Evolutionary conservation across 2,888 invertebrate genomes (phyloP).

Genomic region (Metopia argyrocephala): DNA sequence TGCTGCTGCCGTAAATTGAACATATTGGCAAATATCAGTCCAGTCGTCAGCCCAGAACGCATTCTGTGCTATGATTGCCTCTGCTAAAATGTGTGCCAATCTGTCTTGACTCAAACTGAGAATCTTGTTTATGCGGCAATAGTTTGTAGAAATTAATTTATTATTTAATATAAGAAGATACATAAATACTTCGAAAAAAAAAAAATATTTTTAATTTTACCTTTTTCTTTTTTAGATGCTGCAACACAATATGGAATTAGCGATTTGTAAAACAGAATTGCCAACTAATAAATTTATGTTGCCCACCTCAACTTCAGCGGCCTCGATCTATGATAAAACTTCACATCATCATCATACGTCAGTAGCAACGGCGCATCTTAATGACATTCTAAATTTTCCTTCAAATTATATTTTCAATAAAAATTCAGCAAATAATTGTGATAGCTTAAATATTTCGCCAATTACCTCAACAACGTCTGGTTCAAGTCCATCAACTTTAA

Average conservation of each 20-base stretch:
- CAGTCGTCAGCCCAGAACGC: too few species aligned
- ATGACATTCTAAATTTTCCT: constrained; percentile 73
- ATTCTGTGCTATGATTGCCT: too few species aligned
- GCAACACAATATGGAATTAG: constrained; percentile 75
- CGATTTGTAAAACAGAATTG: constrained; percentile 76
- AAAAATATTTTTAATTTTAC: too few species aligned
- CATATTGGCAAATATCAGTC: too few species aligned
- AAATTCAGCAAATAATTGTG: constrained; percentile 53
- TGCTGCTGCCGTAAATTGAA: too few species aligned
- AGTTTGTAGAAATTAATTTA: too few species aligned
- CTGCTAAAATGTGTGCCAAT: too few species aligned
- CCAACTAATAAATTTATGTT: constrained; percentile 76
- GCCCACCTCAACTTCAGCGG: constrained; percentile 70
- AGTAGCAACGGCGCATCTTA: constrained; percentile 66
- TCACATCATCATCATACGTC: constrained; percentile 38
- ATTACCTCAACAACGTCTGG: constrained; percentile 31
- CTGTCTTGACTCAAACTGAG: too few species aligned
- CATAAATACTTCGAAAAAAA: too few species aligned
- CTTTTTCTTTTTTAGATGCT: constrained; percentile 68
- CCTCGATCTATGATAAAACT: constrained; percentile 70
- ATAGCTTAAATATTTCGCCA: constrained; percentile 49
- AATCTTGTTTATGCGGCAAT: too few species aligned
- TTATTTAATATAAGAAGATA: too few species aligned
- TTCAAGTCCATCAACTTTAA: constrained; percentile 39
- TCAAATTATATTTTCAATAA: constrained; percentile 70